phyloP scores from a whole-genome alignment of 1,140 invertebrate genomes.

The Latrodectus geometricus region DNA sequence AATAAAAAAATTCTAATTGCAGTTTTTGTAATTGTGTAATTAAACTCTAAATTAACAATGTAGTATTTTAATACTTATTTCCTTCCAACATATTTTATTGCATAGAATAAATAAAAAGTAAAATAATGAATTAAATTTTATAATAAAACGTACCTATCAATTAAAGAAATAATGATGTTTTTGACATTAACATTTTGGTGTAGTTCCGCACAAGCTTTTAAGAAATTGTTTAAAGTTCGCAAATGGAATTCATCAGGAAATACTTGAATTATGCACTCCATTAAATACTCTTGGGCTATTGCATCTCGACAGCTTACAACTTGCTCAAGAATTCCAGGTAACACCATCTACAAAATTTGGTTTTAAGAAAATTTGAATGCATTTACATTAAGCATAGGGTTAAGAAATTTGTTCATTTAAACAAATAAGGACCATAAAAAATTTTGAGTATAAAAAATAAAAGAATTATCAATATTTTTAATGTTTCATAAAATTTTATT shows the following conservation, averaged over 20 bases:
- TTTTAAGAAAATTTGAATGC: no score
- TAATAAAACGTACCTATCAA: slow-evolving; percentile 80
- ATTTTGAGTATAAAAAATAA: no score
- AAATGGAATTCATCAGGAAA: slow-evolving; percentile 99
- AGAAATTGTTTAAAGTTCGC: slow-evolving; percentile 92
- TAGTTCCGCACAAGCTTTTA: slow-evolving; percentile 96
- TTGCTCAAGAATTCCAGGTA: slow-evolving; percentile 94
- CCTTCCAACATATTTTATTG: background rate
- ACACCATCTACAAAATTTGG: slow-evolving; percentile 74
- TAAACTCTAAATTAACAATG: background rate
- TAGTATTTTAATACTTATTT: no score
- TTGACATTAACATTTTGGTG: slow-evolving; percentile 97
- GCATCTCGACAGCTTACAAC: slow-evolving; percentile 97
- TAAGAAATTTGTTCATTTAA: no score
- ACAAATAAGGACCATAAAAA: no score
- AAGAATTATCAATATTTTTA: no score
- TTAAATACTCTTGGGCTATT: slow-evolving; percentile 99
- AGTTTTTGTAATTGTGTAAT: background rate
- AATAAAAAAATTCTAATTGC: no score
- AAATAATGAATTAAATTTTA: slow-evolving; percentile 4
- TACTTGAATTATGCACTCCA: slow-evolving; percentile 99
- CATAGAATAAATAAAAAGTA: background rate
- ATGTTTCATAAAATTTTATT: no score
- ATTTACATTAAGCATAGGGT: no score
- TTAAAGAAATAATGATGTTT: slow-evolving; percentile 96